Conservation (phyloP, 2,797 vertebrate genomes). For the Huso huso region DNA sequence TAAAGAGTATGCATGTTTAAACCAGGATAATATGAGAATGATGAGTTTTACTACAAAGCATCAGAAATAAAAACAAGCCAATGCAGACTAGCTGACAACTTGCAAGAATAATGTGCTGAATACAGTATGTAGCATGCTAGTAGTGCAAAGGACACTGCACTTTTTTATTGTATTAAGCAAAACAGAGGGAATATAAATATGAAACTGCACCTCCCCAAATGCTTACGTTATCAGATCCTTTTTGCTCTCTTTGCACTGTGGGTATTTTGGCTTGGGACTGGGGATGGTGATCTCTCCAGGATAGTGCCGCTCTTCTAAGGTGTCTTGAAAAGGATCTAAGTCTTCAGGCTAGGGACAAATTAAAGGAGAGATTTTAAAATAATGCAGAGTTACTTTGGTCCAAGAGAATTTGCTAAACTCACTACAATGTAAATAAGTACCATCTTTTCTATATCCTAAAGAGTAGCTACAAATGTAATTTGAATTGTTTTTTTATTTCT, state of each 20-base stretch:
- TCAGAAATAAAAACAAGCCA: conserved; percentile 42
- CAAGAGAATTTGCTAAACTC: too few relatives aligned
- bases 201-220: conserved; percentile 43
- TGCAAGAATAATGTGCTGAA: conserved; percentile 52
- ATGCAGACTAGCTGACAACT: conserved; percentile 44
- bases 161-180: conserved; percentile 31
- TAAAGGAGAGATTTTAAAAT: background rate
- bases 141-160: conserved; percentile 45
- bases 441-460: too few relatives aligned
- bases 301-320: conserved; percentile 86
- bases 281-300: conserved; percentile 90
- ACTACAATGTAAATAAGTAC: too few relatives aligned
- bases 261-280: conserved; percentile 91
- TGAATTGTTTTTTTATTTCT: too few relatives aligned
- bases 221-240: conserved; percentile 99
- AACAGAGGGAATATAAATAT: conserved; percentile 34
- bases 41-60: conserved; percentile 46
- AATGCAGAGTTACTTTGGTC: too few relatives aligned
- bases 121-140: conserved; percentile 54
- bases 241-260: conserved; percentile 95
- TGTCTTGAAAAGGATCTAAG: conserved; percentile 92
- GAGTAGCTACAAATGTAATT: too few relatives aligned
- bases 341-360: conserved; percentile 73
- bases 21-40: conserved; percentile 52
- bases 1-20: conserved; percentile 62